Conservation (phyloP, 2,797 vertebrate species). For the Syngnathus acus region DNA sequence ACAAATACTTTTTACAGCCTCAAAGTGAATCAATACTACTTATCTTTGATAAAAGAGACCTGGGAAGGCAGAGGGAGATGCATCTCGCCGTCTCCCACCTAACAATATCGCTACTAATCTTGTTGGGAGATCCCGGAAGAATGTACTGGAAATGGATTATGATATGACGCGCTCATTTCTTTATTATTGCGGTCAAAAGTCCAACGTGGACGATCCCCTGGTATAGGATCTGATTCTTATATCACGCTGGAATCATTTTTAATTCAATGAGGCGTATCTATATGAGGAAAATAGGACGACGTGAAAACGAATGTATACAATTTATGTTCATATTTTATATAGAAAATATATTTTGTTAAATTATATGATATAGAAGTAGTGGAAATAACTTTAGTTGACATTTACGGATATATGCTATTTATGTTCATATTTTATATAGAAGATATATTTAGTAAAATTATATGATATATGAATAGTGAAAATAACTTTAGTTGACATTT, state of each 20-base stretch:
- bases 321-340: no score
- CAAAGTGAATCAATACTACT: constrained; percentile 77
- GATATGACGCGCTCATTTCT: background rate
- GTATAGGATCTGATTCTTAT: background rate
- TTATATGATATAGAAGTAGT: no score
- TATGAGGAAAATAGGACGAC: background rate
- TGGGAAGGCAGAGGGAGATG: constrained; percentile 26
- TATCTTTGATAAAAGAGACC: constrained; percentile 74
- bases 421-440: no score
- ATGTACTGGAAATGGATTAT: constrained; percentile 31
- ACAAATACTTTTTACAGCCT: constrained; percentile 73
- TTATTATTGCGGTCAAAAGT: constrained; percentile 2
- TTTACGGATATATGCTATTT: no score
- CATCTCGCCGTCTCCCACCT: constrained; percentile 28
- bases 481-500: no score
- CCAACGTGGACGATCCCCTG: background rate
- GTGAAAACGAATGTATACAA: background rate
- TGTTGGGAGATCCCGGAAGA: constrained; percentile 40
- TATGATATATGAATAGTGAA: no score
- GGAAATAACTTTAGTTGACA: no score
- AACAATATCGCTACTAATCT: constrained; percentile 49
- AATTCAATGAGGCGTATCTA: background rate
- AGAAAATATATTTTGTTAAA: no score
- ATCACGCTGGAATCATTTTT: background rate
- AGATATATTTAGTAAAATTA: no score